phyloP scores from a whole-genome alignment of 2,113 vertebrate species.

The Gymnogyps californianus region DNA sequence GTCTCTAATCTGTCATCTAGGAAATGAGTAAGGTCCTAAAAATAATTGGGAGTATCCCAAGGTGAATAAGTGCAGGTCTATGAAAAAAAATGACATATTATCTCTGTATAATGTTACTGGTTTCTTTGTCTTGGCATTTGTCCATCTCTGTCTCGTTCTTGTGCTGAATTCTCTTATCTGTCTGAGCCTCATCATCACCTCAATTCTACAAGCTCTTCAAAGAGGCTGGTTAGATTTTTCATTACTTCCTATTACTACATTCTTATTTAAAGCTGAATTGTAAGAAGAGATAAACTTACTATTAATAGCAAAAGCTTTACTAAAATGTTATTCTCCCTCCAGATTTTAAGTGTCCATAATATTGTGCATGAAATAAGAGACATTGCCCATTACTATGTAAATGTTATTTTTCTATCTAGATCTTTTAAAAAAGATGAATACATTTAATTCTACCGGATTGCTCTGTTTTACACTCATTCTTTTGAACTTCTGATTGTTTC shows the following conservation, averaged over 20 bases:
- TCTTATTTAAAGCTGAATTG: constrained; percentile 31
- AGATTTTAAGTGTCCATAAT: neutral
- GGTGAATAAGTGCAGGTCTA: constrained; percentile 26
- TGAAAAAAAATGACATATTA: neutral
- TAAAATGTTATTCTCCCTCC: neutral
- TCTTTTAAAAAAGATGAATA: neutral
- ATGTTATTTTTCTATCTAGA: neutral
- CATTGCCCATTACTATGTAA: neutral
- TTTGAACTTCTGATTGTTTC: neutral
- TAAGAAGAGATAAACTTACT: neutral
- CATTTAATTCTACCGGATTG: neutral
- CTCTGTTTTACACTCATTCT: neutral
- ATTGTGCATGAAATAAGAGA: neutral
- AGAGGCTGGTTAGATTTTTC: constrained; percentile 21
- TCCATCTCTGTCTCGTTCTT: neutral
- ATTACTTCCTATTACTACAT: constrained; percentile 35
- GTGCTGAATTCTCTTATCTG: constrained; percentile 25
- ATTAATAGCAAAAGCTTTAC: neutral
- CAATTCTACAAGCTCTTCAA: neutral
- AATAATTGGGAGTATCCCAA: constrained; percentile 64
- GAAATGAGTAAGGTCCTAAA: constrained; percentile 65
- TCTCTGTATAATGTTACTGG: neutral
- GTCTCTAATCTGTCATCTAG: constrained; percentile 44
- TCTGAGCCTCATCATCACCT: neutral
- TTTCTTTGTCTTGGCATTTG: constrained; percentile 46